phyloP scores from a whole-genome alignment of 2,888 invertebrate genomes.

The Sinodicranocentrus sp. region DNA sequence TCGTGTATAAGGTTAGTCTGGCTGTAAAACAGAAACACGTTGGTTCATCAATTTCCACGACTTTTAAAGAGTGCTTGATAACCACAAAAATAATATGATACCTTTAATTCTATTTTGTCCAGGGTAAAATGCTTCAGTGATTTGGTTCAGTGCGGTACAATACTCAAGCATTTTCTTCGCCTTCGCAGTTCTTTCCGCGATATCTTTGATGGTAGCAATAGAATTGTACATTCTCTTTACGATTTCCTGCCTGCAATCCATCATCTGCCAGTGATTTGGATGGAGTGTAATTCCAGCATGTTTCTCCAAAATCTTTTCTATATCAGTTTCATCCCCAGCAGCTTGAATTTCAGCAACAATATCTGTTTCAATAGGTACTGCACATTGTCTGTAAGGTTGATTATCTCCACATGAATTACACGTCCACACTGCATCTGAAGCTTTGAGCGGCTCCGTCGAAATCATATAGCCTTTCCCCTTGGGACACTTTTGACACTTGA shows the following conservation, averaged over 20 bases:
- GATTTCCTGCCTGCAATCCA: slow-evolving; percentile 68
- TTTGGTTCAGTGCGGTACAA: slow-evolving; percentile 50
- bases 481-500: slow-evolving; percentile 69
- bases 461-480: slow-evolving; percentile 68
- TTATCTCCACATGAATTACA: slow-evolving; percentile 66
- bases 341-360: slow-evolving; percentile 62
- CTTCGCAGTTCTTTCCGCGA: slow-evolving; percentile 37
- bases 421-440: slow-evolving; percentile 67
- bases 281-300: slow-evolving; percentile 59
- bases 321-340: slow-evolving; percentile 57
- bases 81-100: slow-evolving; percentile 15
- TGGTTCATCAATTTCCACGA: not conserved
- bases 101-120: slow-evolving; percentile 71
- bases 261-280: slow-evolving; percentile 69
- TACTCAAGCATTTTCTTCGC: slow-evolving; percentile 65
- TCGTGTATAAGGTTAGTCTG: slow-evolving; percentile 56
- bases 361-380: slow-evolving; percentile 63
- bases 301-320: slow-evolving; percentile 63
- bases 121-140: slow-evolving; percentile 65
- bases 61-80: not conserved
- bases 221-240: slow-evolving; percentile 67
- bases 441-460: slow-evolving; percentile 68
- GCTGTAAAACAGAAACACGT: slow-evolving; percentile 42
- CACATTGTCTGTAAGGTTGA: slow-evolving; percentile 59
- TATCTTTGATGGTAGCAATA: slow-evolving; percentile 61